Evolutionary conservation across 1,140 invertebrate genomes (phyloP).

Genomic region (Cydia strobilella): DNA sequence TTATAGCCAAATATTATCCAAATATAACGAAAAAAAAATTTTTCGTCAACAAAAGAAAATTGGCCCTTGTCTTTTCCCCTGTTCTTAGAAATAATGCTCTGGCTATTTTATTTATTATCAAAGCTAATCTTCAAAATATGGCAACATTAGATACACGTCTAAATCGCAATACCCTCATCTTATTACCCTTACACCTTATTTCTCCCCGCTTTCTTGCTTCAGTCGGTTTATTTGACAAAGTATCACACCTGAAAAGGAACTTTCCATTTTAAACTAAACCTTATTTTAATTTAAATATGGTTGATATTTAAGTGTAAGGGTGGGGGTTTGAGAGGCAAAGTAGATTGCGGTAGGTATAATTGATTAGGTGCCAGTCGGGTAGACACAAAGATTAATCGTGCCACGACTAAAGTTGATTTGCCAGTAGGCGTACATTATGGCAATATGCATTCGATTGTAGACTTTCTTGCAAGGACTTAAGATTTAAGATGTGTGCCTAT

Average conservation of each 20-base stretch:
- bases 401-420: constrained; percentile 17
- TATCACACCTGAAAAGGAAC: not conserved
- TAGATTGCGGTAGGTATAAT: constrained; percentile 1
- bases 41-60: no score
- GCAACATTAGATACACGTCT: not conserved
- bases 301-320: not conserved
- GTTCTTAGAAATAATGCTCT: not conserved
- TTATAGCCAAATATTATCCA: no score
- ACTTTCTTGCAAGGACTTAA: not conserved
- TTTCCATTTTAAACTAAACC: not conserved
- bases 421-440: not conserved
- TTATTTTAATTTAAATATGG: not conserved
- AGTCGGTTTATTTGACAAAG: not conserved
- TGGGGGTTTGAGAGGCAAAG: not conserved
- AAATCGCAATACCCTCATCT: not conserved
- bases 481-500: not conserved
- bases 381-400: constrained; percentile 26
- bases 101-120: not conserved
- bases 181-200: constrained; percentile 1
- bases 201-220: not conserved
- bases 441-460: not conserved
- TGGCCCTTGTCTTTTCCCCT: no score
- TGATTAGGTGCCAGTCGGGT: constrained; percentile 28
- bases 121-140: not conserved
- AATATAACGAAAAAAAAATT: no score